Evolutionary conservation across 2,797 vertebrate genomes (phyloP).

Genomic region (Scarus forsteni): DNA sequence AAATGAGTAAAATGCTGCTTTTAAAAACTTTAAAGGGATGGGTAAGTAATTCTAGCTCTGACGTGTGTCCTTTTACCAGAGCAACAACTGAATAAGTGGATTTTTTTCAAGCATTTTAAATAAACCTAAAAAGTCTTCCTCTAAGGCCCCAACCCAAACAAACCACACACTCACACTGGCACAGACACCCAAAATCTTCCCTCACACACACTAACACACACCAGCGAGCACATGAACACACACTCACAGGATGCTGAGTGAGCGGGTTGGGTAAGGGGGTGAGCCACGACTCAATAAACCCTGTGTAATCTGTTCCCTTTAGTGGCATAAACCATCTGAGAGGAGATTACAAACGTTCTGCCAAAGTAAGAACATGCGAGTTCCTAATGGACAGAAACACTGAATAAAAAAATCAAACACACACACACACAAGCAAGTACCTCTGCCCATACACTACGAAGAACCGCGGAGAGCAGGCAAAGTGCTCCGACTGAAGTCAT

Average conservation of each 20-base stretch:
- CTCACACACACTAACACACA: conserved; percentile 3
- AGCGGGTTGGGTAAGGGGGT: conserved; percentile 63
- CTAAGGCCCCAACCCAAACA: conserved; percentile 17
- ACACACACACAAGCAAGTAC: conserved; percentile 18
- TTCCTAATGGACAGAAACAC: conserved; percentile 75
- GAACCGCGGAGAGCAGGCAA: conserved; percentile 8
- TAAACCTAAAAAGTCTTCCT: conserved; percentile 11
- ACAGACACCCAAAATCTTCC: conserved; percentile 35
- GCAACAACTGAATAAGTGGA: too few relatives aligned
- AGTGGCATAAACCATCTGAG: conserved; percentile 83
- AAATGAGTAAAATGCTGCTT: too few relatives aligned
- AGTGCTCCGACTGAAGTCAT: conserved; percentile 30
- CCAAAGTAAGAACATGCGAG: conserved; percentile 77
- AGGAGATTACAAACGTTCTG: conserved; percentile 81
- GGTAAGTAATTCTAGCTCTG: too few relatives aligned
- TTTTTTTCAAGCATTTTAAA: too few relatives aligned
- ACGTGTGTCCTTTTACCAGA: too few relatives aligned
- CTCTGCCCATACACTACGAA: conserved; percentile 16
- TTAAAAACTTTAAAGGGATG: too few relatives aligned
- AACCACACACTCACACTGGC: conserved; percentile 26
- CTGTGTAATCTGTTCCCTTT: conserved; percentile 83
- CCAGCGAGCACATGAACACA: conserved; percentile 43
- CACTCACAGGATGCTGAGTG: conserved; percentile 54
- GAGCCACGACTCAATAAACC: conserved; percentile 80
- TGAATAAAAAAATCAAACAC: conserved; percentile 44